A percentile compares a stretch with the other conserved stretches of the same genome.
Evolutionary conservation across 1,140 invertebrate species (phyloP).

Genomic region (Pristionchus pacificus): DNA sequence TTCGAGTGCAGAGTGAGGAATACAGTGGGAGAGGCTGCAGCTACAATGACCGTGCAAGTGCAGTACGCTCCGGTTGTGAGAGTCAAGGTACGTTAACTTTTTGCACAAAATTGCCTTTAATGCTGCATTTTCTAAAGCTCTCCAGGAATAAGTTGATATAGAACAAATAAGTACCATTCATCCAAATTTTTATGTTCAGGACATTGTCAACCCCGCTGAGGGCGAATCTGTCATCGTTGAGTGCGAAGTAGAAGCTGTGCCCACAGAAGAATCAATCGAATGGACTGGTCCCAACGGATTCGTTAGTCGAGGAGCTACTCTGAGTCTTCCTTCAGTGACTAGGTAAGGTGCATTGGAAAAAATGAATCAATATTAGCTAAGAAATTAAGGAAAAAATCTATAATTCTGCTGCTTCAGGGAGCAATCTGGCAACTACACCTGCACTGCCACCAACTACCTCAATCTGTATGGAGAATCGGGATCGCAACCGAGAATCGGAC

Average conservation of each 20-base stretch:
- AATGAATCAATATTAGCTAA: too few relatives aligned
- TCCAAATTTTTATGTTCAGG: not conserved
- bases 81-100: slow-evolving; percentile 17
- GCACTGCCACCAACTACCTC: slow-evolving; percentile 26
- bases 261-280: slow-evolving; percentile 12
- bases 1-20: slow-evolving; percentile 25
- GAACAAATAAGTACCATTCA: too few relatives aligned
- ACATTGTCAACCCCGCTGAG: slow-evolving; percentile 20
- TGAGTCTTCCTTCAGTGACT: slow-evolving; percentile 2
- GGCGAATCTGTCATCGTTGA: slow-evolving; percentile 17
- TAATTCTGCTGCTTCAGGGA: too few relatives aligned
- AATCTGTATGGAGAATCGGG: slow-evolving; percentile 26
- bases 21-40: slow-evolving; percentile 21
- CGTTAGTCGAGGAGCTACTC: slow-evolving; percentile 9
- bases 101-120: too few relatives aligned
- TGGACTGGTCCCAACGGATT: slow-evolving; percentile 32
- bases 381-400: too few relatives aligned
- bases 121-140: too few relatives aligned
- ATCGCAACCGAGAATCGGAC: slow-evolving; percentile 21
- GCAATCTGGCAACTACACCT: slow-evolving; percentile 31
- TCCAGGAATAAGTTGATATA: slow-evolving; percentile 22
- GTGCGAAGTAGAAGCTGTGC: slow-evolving; percentile 21
- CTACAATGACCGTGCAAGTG: slow-evolving; percentile 18
- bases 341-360: too few relatives aligned
- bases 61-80: slow-evolving; percentile 25